phyloP scores from a whole-genome alignment of 2,797 vertebrate genomes.

The Oceanodroma leucorhoa region DNA sequence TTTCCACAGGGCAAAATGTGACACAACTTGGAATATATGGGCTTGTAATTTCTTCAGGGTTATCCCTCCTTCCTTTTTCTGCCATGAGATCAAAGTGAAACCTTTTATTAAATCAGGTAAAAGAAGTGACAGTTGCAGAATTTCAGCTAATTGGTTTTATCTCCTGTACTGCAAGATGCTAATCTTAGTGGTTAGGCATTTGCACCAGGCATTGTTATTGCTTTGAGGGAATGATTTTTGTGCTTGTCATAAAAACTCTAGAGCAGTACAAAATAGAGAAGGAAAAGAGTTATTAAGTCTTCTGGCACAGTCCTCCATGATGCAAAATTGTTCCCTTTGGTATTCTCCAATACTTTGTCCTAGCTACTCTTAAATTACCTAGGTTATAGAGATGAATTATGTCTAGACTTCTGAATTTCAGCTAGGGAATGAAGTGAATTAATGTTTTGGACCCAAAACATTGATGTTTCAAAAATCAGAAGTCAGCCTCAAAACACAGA shows the following conservation, averaged over 20 bases:
- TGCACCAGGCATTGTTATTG: not conserved
- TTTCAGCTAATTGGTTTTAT: not conserved
- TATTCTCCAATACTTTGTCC: not conserved
- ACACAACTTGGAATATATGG: not conserved
- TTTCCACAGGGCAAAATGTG: not conserved
- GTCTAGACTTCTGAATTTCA: not conserved
- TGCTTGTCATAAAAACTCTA: not conserved
- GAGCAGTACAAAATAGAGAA: not conserved
- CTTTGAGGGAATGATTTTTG: not conserved
- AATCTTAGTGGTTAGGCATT: not conserved
- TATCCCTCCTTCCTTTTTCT: constrained; percentile 1
- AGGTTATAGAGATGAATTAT: not conserved
- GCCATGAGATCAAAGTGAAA: not conserved
- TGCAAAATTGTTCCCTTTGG: not conserved
- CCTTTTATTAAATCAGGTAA: not conserved
- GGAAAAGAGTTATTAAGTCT: not conserved
- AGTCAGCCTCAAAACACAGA: not conserved
- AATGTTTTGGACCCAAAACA: not conserved
- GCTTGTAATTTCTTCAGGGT: not conserved
- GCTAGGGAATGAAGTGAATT: not conserved
- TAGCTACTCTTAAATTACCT: not conserved
- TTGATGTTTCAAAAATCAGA: not conserved
- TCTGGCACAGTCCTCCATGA: not conserved
- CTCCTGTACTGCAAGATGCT: not conserved
- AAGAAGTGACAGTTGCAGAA: not conserved